Evolutionary conservation across 2,888 invertebrate species (phyloP).

Genomic region (Nipponacmea schrenckii): DNA sequence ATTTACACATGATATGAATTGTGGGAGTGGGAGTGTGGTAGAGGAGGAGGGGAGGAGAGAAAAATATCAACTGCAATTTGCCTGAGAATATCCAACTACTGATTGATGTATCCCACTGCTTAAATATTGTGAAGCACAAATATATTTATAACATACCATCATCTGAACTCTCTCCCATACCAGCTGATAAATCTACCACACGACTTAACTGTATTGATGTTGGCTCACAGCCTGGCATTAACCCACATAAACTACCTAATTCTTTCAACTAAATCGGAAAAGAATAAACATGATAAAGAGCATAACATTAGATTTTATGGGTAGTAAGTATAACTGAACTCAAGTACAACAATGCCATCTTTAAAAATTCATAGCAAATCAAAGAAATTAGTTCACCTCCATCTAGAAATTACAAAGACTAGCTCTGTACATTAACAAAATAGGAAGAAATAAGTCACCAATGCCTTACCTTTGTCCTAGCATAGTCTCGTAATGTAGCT

Average conservation of each 20-base stretch:
- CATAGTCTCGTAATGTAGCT: slow-evolving; percentile 87
- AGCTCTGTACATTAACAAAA: no score
- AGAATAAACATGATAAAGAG: neutral
- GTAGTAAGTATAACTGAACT: neutral
- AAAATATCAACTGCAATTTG: no score
- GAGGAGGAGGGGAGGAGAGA: no score
- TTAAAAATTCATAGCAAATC: neutral
- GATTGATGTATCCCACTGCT: no score
- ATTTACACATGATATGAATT: no score
- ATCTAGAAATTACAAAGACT: no score
- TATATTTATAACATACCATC: slow-evolving; percentile 23
- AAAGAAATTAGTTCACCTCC: neutral
- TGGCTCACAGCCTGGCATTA: slow-evolving; percentile 83
- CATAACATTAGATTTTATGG: neutral
- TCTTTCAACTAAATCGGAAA: slow-evolving; percentile 74
- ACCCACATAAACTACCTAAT: slow-evolving; percentile 88
- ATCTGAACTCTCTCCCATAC: slow-evolving; percentile 73
- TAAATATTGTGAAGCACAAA: no score
- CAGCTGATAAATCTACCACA: slow-evolving; percentile 89
- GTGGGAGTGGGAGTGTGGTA: no score
- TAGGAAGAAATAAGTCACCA: no score
- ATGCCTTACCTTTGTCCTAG: slow-evolving; percentile 80
- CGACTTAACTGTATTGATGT: slow-evolving; percentile 89
- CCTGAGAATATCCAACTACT: no score
- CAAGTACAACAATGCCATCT: neutral